A percentile compares a stretch with the other conserved stretches of the same genome.
These are phyloP conservation scores for Mus spicilegus DNA, from an alignment of 2,113 vertebrate genomes.

Conservation along the genomic window DNA sequence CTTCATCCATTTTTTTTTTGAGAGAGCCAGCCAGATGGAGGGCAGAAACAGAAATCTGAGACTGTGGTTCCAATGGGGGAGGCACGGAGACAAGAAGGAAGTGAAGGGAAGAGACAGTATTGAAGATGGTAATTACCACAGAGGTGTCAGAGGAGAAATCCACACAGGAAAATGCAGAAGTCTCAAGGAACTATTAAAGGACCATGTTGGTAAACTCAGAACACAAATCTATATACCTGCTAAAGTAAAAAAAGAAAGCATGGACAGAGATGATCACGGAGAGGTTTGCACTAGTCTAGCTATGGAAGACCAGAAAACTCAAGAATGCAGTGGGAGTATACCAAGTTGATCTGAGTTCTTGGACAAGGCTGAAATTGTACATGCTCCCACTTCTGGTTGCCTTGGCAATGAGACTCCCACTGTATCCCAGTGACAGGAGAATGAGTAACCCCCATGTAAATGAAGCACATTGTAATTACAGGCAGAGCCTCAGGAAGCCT, in stretches of 20 bases:
- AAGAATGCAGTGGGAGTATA: constrained; percentile 8
- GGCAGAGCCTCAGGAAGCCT: neutral
- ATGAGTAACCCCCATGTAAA: constrained; percentile 67
- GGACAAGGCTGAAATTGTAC: constrained; percentile 44
- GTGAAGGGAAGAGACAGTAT: neutral
- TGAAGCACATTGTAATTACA: constrained; percentile 5
- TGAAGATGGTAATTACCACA: neutral
- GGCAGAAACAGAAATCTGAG: constrained; percentile 17
- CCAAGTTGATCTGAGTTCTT: neutral
- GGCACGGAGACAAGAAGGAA: neutral
- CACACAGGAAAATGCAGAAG: neutral
- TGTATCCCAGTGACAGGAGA: constrained; percentile 54
- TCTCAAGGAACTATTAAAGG: neutral
- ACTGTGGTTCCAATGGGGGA: neutral
- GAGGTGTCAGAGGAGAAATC: neutral
- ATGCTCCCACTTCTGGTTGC: constrained; percentile 69
- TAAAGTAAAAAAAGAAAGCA: neutral
- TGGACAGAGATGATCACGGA: neutral
- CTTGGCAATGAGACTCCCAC: constrained; percentile 70
- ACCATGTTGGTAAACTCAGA: neutral
- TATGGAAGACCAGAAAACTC: neutral
- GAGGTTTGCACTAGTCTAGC: neutral
- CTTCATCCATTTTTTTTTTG: constrained; percentile 4
- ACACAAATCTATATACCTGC: neutral
- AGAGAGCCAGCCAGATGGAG: neutral